A percentile compares a stretch with the other conserved stretches of the same genome.
Evolutionary conservation across 35 echinoderm and acorn worm species (phyloP).

Genomic region (Strongylocentrotus purpuratus): DNA sequence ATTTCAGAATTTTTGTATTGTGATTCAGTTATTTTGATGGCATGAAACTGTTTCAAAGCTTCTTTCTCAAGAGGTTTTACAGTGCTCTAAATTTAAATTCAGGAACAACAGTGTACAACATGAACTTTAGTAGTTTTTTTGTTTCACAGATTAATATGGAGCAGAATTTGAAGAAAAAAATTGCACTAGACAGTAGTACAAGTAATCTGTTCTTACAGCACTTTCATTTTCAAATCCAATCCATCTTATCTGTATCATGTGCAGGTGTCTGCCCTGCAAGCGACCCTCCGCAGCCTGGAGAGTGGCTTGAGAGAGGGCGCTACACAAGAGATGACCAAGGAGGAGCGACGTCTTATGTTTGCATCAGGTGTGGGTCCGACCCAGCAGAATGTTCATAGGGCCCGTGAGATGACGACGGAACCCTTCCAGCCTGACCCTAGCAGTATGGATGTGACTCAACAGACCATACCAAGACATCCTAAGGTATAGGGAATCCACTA

Average conservation of each 20-base stretch:
- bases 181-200: no score
- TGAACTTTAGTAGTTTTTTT: background rate
- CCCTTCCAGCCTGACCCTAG: constrained; percentile 49
- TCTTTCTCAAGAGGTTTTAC: no score
- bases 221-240: background rate
- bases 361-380: constrained; percentile 89
- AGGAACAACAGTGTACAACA: no score
- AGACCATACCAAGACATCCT: constrained; percentile 78
- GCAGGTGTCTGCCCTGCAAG: constrained; percentile 91
- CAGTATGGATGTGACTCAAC: constrained; percentile 80
- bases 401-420: constrained; percentile 62
- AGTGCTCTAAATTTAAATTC: no score
- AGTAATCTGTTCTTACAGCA: background rate
- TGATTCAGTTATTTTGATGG: no score
- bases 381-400: constrained; percentile 67
- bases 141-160: no score
- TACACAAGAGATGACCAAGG: constrained; percentile 67
- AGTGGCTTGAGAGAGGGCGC: constrained; percentile 44
- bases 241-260: background rate
- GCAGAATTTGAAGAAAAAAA: no score
- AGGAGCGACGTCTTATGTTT: constrained; percentile 81
- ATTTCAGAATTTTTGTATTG: no score
- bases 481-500: constrained; percentile 51
- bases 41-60: no score
- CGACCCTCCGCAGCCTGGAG: constrained; percentile 91